Base-by-base conservation (phyloP, 2,888 invertebrate species). In the Sericinus montela region DNA sequence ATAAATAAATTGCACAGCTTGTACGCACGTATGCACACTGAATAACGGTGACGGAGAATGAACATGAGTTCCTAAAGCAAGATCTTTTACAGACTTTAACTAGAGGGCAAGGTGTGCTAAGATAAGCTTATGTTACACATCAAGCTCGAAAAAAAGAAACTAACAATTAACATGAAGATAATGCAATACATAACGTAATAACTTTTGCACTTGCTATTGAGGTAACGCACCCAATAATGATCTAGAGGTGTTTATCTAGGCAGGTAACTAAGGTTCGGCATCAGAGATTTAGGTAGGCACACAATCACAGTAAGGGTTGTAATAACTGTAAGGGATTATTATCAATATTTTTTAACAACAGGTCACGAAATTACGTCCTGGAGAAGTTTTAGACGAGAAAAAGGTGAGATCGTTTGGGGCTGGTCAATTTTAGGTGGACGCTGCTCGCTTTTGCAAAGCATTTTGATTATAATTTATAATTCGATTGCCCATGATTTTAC, bases 351-450 rank as follows among this genome's bases (percentile, higher is more conserved):
- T 87, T 80, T 82, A 80, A 84, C 75, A 82, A 85, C 89, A 89
- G 95, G 94, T 94, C 91, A 95, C 93, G 89, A 95, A 96, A 93
- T 95, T 97, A 89, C 95, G 97, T 74, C 97, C 97, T 71, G 97
- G 97, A 86, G 97, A 97, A 93, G 94, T 97, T 86, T 88, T 95
- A 91, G 95, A 95, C 90, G 97, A 97, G 85, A 95, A 94, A 92
- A 95, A 96, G 97, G 97, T 97, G 95, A 95, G 87, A 85, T 79
- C 75, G 74, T 77, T 76, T 82, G 84, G 83, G 75, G 83, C 85
- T 84, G 82, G 80, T 77, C 80, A 72, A 69, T 79, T 79, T 79
- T 84, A 85, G 85, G 83, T 81, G 84, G 85, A 81, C 79, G 79
- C 82, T 86, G 80, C 81, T 85, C 80, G 87, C 87, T 88, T 84